Evolutionary conservation across 2,888 invertebrate species (phyloP).

Genomic region (Drosophila pegasa): DNA sequence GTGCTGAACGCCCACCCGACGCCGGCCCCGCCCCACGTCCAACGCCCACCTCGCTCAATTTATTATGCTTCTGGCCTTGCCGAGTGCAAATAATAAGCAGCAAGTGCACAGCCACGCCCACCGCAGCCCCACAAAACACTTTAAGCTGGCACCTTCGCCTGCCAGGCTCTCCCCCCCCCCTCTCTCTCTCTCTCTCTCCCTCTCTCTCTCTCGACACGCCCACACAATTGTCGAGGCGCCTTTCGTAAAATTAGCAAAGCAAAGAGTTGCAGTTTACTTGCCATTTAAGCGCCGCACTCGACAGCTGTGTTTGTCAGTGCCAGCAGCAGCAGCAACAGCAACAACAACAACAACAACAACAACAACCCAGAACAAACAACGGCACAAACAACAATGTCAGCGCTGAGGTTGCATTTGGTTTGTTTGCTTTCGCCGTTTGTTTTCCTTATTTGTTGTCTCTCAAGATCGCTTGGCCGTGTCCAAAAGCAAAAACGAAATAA

Average conservation of each 20-base stretch:
- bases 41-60: conserved; percentile 53
- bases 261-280: conserved; percentile 80
- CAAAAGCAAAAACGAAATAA: conserved; percentile 33
- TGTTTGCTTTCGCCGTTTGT: conserved; percentile 45
- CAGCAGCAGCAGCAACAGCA: conserved; percentile 41
- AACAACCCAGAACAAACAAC: conserved; percentile 6
- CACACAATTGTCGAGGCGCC: conserved; percentile 68
- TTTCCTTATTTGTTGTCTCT: conserved; percentile 53
- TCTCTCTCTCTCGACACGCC: conserved; percentile 44
- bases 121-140: conserved; percentile 14
- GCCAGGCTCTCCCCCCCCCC: background rate
- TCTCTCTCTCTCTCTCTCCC: background rate
- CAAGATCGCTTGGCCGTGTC: conserved; percentile 40
- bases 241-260: conserved; percentile 75
- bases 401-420: conserved; percentile 49
- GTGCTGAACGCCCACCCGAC: conserved; percentile 21
- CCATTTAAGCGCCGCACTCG: conserved; percentile 79
- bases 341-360: conserved; percentile 8
- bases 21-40: background rate
- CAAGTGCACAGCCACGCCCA: conserved; percentile 74
- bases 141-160: conserved; percentile 48
- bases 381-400: conserved; percentile 37
- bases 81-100: conserved; percentile 79
- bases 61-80: conserved; percentile 80
- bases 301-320: conserved; percentile 78